phyloP scores from a whole-genome alignment of 2,113 vertebrate genomes.

The Raja brachyura region DNA sequence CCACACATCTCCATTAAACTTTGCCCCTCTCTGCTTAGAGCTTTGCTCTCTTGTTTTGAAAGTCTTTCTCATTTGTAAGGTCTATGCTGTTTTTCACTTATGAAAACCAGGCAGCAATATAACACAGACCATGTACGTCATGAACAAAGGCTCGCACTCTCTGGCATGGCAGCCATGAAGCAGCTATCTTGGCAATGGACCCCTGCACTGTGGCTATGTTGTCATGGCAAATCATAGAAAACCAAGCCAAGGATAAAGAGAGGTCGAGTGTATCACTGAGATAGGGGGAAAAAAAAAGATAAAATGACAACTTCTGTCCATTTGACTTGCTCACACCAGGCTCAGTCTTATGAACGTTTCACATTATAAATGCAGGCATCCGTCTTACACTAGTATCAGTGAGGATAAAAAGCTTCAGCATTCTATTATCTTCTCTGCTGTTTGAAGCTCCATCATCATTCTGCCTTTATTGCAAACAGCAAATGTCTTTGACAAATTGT shows the following conservation, averaged over 20 bases:
- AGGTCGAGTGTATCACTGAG: neutral
- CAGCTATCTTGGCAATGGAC: slow-evolving; percentile 5
- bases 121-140: neutral
- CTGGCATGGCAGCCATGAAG: neutral
- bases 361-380: slow-evolving; percentile 13
- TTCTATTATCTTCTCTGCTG: slow-evolving; percentile 7
- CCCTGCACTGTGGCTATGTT: neutral
- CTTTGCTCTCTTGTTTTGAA: too few relatives aligned
- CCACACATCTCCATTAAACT: too few relatives aligned
- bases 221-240: neutral
- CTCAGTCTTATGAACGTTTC: neutral
- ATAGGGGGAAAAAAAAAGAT: neutral
- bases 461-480: neutral
- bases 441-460: neutral
- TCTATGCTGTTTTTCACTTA: neutral
- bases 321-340: neutral
- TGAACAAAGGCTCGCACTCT: neutral
- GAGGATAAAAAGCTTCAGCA: neutral
- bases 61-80: neutral
- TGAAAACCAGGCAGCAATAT: neutral
- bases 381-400: neutral
- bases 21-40: too few relatives aligned
- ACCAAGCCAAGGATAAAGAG: slow-evolving; percentile 12
- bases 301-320: neutral
- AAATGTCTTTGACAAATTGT: neutral